phyloP scores from a whole-genome alignment of 2,888 invertebrate species.

The Himalopsyche kuldschensis region DNA sequence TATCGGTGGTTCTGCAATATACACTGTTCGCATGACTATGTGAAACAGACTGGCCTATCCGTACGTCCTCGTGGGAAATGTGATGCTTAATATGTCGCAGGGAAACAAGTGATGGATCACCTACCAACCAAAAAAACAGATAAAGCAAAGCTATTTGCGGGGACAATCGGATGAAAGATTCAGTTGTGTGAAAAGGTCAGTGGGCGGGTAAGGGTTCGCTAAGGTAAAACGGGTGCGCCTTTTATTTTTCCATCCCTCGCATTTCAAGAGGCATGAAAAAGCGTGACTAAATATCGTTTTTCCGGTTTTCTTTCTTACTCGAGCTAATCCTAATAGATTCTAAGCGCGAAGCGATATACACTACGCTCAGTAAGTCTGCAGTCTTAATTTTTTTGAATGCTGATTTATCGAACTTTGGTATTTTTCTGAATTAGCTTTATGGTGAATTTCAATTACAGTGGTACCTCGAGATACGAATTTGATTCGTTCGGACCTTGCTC shows the following conservation, averaged over 20 bases:
- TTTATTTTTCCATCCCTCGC: neutral
- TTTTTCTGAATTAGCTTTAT: too few species aligned
- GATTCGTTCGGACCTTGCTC: too few species aligned
- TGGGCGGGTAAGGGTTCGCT: neutral
- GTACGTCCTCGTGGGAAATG: neutral
- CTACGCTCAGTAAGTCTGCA: too few species aligned
- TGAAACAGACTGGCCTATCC: neutral
- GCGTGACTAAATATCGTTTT: neutral
- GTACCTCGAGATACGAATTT: too few species aligned
- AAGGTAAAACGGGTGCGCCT: neutral
- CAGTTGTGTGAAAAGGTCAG: conserved; percentile 12
- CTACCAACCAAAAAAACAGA: neutral
- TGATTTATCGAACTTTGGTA: too few species aligned
- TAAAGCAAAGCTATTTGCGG: conserved; percentile 11
- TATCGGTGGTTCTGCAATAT: too few species aligned
- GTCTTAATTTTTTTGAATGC: too few species aligned
- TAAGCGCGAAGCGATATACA: too few species aligned
- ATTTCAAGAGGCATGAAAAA: neutral
- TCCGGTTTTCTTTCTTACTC: too few species aligned
- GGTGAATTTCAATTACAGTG: too few species aligned
- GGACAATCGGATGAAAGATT: conserved; percentile 21
- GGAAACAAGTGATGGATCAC: conserved; percentile 15
- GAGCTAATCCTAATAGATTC: too few species aligned
- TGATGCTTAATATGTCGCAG: neutral
- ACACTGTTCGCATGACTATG: neutral